Conservation (phyloP, 1,140 invertebrate species). For the Drosophila subobscura region DNA sequence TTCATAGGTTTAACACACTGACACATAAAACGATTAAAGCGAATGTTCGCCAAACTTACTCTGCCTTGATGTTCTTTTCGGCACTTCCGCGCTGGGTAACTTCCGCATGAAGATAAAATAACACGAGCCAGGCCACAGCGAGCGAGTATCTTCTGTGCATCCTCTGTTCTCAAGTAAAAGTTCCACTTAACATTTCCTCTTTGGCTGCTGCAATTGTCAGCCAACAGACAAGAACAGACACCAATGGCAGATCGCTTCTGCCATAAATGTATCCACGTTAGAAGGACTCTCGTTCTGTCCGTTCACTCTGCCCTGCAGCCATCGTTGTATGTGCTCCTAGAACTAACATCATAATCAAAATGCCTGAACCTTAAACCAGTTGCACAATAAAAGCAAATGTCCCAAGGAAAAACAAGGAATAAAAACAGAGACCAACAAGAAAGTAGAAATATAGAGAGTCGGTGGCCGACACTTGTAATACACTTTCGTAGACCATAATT, state of each 20-base stretch:
- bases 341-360: slow-evolving; percentile 58
- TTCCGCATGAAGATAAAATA: slow-evolving; percentile 67
- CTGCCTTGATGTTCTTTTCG: slow-evolving; percentile 55
- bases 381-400: slow-evolving; percentile 60
- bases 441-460: no score
- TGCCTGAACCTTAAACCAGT: slow-evolving; percentile 58
- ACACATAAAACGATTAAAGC: slow-evolving; percentile 62
- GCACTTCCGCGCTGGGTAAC: slow-evolving; percentile 64
- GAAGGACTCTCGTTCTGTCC: slow-evolving; percentile 21
- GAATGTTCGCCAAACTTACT: no score
- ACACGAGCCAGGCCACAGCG: slow-evolving; percentile 31
- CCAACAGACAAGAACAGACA: slow-evolving; percentile 21
- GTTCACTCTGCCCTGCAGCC: slow-evolving; percentile 30
- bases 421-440: no score
- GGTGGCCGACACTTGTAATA: no score
- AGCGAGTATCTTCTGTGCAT: slow-evolving; percentile 49
- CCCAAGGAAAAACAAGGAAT: slow-evolving; percentile 19
- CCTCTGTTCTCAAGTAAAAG: slow-evolving; percentile 29
- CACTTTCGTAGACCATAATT: no score
- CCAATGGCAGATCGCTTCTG: slow-evolving; percentile 30
- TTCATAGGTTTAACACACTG: no score
- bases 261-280: slow-evolving; percentile 32
- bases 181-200: slow-evolving; percentile 46
- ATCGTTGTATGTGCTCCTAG: slow-evolving; percentile 1
- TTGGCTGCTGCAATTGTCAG: slow-evolving; percentile 45